Evolutionary conservation across 2,797 vertebrate species (phyloP), one percentile per base, ranked within the genome.

Genomic region (Nannoperca obscura): DNA sequence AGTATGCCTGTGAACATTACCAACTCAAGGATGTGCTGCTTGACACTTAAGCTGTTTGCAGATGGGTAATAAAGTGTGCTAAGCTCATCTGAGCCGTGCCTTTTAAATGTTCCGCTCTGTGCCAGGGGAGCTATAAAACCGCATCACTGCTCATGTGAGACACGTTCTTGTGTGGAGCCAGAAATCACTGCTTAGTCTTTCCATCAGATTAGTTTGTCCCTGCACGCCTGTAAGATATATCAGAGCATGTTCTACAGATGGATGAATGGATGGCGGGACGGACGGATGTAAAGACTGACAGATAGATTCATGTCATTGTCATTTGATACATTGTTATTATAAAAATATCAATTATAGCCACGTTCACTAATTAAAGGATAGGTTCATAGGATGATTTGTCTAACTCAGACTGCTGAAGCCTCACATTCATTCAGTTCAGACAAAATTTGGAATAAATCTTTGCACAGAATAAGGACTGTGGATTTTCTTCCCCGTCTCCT

Each of bases 31-130:
- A 91, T 88, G 84, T 80, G 85, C 89, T 91, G 81, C 82, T 84
- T 90, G 90, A 92, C 91, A 90, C 91, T 93, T 93, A 89, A 89
- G 83, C 83, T 93, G 89, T 94, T 93, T 93, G 90, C 86, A 92
- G 89, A 93, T 84, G 88, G 87, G 87, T 90, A 90, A 92, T 94
- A 93, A 93, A 93, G 86, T 88, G 89, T 86, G 84, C 88, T 88
- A 89, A 91, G 91, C 92, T 88, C 88, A 86, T 93, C 91, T 90
- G 86, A 91, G 90, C 84, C 71, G 71, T 89, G 90, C 85, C 86
- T 93, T 93, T 92, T 90, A 91, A 91, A 90, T 91, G 92, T 92
- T 91, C 81, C 63, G 54, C 80, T 85, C 55, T 71, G 86, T 80
- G 81, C 78, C 90, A 82, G 81, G 90, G 90, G 91, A 92, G 85